Conservation (phyloP, 2,113 vertebrate genomes). For the Hemiscyllium ocellatum region DNA sequence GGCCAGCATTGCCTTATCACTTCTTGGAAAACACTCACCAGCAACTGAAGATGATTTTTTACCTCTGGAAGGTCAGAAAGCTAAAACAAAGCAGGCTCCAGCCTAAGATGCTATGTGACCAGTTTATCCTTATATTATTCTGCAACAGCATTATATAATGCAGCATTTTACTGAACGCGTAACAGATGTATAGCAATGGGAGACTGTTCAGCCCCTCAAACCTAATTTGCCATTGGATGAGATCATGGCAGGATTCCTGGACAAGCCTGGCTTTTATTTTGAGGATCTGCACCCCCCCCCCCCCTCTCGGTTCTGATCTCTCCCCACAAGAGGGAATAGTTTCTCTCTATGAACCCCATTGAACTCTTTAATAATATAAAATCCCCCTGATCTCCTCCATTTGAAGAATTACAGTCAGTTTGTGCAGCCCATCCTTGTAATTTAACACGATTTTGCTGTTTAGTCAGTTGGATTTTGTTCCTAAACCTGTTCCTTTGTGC, state of each 20-base stretch:
- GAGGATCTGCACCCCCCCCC: neutral
- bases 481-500: neutral
- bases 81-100: neutral
- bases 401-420: too few species aligned
- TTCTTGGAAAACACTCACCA: conserved; percentile 47
- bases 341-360: too few species aligned
- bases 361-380: too few species aligned
- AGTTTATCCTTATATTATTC: neutral
- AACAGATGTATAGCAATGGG: neutral
- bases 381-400: too few species aligned
- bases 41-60: conserved; percentile 56
- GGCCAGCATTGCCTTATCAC: conserved; percentile 52
- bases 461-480: neutral
- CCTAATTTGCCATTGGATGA: neutral
- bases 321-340: too few species aligned
- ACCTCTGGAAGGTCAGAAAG: conserved; percentile 57
- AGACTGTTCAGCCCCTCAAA: neutral
- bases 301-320: too few species aligned
- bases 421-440: too few species aligned
- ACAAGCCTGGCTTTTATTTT: neutral
- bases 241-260: neutral
- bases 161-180: neutral
- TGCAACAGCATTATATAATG: neutral
- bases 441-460: too few species aligned
- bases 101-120: neutral